Evolutionary conservation across 1,140 invertebrate genomes (phyloP), one percentile per base, ranked within the genome.

Genomic region (Zelostemma sp.): DNA sequence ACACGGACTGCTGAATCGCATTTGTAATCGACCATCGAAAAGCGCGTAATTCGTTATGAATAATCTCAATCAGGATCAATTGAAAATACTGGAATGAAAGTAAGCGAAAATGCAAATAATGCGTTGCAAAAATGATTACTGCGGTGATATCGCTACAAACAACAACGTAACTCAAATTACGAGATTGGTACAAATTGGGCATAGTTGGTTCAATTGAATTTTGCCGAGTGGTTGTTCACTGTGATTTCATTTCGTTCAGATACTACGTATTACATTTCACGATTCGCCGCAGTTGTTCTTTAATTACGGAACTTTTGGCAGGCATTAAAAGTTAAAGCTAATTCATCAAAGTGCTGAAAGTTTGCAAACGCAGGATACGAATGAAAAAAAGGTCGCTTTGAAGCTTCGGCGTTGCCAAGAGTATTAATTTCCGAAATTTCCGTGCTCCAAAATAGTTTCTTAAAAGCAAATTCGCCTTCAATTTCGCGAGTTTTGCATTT

Each of bases 281-380:
- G 68, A 62, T 71, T 71, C 65, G 59, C 54, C 53, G 67, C 66
- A 64, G 68, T 68, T 69, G 58, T 60, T 64, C 61, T 60, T 68
- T 69, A 75, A 75, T 72, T 75, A 69, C 69, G 62, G 60, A 69
- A 72, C 67, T 56, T 72, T 69, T 70, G 56, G 51, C 54, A 53
- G 18, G 57, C 57, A 49, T 43, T 16, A 64, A 60, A 53, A 63
- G 60, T 41, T 69, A 15, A 50, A 64, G 21, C 3, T 25, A 25
- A 25, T 25, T 25, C 8, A 8, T 4, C 21, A 25, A 25, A 25
- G 3, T 25, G 21, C 3, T 25, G 21, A 25, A 25, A 25, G 3
- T 8, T 25, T 3, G 21, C 21, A 25, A 4, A 8, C 21, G n/a
- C n/a, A n/a, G n/a, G n/a, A n/a, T n/a, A n/a, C n/a, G n/a, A n/a